A percentile compares a stretch with the other conserved stretches of the same genome.
Evolutionary conservation across 2,888 invertebrate genomes (phyloP).

Genomic region (Protodeltote pygarga): DNA sequence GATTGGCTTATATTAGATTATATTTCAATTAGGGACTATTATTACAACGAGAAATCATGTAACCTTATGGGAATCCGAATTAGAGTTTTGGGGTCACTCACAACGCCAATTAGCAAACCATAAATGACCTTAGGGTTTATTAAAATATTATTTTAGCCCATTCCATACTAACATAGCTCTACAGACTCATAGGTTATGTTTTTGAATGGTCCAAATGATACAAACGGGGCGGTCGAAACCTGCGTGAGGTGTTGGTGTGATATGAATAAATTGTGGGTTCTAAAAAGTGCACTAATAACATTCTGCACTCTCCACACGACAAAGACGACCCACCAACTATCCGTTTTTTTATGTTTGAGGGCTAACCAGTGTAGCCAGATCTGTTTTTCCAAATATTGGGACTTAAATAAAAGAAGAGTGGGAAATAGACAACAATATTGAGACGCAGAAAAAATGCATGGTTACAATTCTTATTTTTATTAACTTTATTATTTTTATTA

Average conservation of each 20-base stretch:
- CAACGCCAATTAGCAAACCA: constrained; percentile 46
- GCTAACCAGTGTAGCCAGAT: too few relatives aligned
- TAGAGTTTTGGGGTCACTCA: constrained; percentile 6
- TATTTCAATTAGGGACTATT: not conserved
- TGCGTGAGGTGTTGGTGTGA: not conserved
- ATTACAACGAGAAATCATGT: not conserved
- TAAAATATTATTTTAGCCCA: constrained; percentile 69
- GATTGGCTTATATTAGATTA: too few relatives aligned
- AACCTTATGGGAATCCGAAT: not conserved
- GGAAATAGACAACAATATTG: too few relatives aligned
- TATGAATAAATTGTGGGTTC: not conserved
- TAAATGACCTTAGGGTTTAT: constrained; percentile 47
- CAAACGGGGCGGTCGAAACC: constrained; percentile 5
- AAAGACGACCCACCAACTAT: too few relatives aligned
- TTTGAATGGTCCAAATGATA: constrained; percentile 42
- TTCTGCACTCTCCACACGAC: too few relatives aligned
- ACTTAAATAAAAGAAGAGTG: too few relatives aligned
- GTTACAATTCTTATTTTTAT: too few relatives aligned
- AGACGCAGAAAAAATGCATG: too few relatives aligned
- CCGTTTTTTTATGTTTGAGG: too few relatives aligned
- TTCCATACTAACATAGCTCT: constrained; percentile 60
- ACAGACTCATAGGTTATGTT: constrained; percentile 56
- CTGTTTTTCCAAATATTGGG: too few relatives aligned
- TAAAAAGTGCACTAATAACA: too few relatives aligned
- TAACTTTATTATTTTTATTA: too few relatives aligned